phyloP scores from a whole-genome alignment of 2,113 vertebrate genomes.

The Phrynosoma platyrhinos region DNA sequence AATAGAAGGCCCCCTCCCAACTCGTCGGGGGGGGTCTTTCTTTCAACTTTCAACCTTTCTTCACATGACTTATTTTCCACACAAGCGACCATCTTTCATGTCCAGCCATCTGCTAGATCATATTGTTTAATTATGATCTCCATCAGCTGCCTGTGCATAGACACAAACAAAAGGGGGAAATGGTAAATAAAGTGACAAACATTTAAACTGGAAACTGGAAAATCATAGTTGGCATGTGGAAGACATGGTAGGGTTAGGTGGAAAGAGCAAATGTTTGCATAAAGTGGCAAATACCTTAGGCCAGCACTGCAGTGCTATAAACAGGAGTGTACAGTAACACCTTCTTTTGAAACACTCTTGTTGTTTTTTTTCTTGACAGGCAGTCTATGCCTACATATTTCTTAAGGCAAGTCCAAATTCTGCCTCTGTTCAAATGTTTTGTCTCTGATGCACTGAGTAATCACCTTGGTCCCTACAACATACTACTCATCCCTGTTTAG shows the following conservation, averaged over 20 bases:
- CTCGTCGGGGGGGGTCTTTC: no score
- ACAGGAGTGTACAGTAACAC: neutral
- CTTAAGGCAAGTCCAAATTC: slow-evolving; percentile 40
- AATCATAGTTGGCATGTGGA: neutral
- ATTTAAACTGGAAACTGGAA: neutral
- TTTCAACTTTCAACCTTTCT: neutral
- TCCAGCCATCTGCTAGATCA: neutral
- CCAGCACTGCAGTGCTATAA: neutral
- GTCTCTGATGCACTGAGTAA: slow-evolving; percentile 37
- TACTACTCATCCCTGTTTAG: neutral
- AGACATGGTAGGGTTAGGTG: no score
- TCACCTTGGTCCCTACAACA: slow-evolving; percentile 42
- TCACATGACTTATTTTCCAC: neutral
- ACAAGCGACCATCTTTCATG: neutral
- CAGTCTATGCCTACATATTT: slow-evolving; percentile 15
- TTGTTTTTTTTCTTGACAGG: slow-evolving; percentile 5
- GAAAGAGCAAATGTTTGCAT: neutral
- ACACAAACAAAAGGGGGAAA: neutral
- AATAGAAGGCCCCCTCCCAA: no score
- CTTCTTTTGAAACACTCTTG: slow-evolving; percentile 16
- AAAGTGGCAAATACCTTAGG: neutral
- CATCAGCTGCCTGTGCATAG: neutral
- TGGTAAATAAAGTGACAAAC: neutral
- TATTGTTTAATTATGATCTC: neutral
- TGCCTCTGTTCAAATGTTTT: slow-evolving; percentile 10